Percentiles rank a stretch among this genome's conserved stretches.
Conservation (phyloP, 2,113 vertebrate species). For the Pogonocichla stellata region DNA sequence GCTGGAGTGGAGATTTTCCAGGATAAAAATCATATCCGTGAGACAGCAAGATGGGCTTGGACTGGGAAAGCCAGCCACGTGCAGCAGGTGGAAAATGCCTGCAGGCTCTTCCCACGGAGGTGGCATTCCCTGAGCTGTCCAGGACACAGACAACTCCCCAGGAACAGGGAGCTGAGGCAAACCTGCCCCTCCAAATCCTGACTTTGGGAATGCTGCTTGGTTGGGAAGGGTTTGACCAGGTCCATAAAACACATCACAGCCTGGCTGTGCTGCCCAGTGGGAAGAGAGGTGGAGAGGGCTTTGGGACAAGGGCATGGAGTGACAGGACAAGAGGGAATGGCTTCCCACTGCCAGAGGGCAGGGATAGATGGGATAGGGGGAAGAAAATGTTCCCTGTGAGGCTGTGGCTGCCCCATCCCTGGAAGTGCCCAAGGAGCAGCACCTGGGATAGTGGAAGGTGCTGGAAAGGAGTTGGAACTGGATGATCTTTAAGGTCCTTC, state of each 20-base stretch:
- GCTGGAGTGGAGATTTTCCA: neutral
- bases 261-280: neutral
- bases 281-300: neutral
- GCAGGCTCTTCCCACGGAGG: neutral
- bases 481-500: neutral
- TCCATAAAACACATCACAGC: neutral
- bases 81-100: neutral
- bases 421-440: neutral
- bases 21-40: neutral
- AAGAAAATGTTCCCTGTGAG: neutral
- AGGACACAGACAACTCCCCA: neutral
- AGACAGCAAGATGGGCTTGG: neutral
- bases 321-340: neutral
- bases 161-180: neutral
- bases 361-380: too few species aligned
- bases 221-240: neutral
- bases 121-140: neutral
- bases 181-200: neutral
- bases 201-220: neutral
- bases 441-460: neutral
- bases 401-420: neutral
- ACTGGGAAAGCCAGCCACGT: neutral
- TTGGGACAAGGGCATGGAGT: neutral
- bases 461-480: neutral
- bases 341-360: neutral